Percentiles rank a stretch among this genome's conserved stretches.
Conservation (phyloP, 1,140 invertebrate species). For the Drosophila prosaltans region DNA sequence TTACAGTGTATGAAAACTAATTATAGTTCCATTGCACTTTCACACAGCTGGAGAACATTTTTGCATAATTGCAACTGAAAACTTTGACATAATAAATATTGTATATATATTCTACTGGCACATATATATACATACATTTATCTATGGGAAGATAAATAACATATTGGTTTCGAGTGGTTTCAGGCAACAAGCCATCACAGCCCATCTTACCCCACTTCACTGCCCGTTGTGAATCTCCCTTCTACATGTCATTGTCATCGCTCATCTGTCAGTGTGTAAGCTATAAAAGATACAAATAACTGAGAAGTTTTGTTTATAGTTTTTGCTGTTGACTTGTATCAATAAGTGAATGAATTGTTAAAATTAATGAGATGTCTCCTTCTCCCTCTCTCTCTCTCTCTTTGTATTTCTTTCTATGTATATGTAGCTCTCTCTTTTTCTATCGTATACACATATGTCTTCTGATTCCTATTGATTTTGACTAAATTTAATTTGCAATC, state of each 20-base stretch:
- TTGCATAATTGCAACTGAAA: slow-evolving; percentile 1
- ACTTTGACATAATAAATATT: slow-evolving; percentile 9
- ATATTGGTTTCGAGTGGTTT: slow-evolving; percentile 8
- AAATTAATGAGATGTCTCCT: slow-evolving; percentile 57
- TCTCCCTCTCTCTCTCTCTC: slow-evolving; percentile 2
- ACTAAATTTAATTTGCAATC: slow-evolving; percentile 71
- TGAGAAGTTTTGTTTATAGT: slow-evolving; percentile 40
- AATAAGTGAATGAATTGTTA: slow-evolving; percentile 62
- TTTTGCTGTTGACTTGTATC: slow-evolving; percentile 27
- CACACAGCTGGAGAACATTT: neutral
- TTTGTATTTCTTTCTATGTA: slow-evolving; percentile 3
- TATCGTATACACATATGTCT: neutral
- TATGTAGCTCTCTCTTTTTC: neutral
- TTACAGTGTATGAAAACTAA: neutral
- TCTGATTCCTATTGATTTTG: slow-evolving; percentile 43
- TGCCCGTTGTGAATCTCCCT: slow-evolving; percentile 3
- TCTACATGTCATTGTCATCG: slow-evolving; percentile 19
- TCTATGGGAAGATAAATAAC: neutral
- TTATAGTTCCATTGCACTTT: neutral
- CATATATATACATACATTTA: neutral
- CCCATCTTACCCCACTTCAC: slow-evolving; percentile 21
- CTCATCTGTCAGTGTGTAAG: slow-evolving; percentile 33
- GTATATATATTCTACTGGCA: neutral
- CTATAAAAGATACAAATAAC: slow-evolving; percentile 41
- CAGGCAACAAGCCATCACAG: neutral